Evolutionary conservation across 2,888 invertebrate species (phyloP), one percentile per base, ranked within the genome.

Genomic region (Drosophila paranaensis): DNA sequence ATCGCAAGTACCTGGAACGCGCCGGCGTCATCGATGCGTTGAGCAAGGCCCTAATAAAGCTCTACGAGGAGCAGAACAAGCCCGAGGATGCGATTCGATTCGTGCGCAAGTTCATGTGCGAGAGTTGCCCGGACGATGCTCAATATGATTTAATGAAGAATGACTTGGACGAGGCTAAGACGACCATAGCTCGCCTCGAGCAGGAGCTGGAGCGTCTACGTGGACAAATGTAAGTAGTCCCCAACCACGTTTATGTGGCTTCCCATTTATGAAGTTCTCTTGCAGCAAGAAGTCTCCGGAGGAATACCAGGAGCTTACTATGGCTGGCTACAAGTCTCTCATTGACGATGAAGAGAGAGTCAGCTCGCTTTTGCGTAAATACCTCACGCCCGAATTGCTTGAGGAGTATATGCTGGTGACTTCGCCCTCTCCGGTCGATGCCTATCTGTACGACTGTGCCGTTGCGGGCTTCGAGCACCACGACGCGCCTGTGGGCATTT

Each of bases 381-480:
- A 95, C 91, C 92, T 95, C 50, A 94, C 94, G 33, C 93, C 93
- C 65, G 94, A 94, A 33, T 86, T 94, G n/a, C 92, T 94, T 67
- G 94, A 94, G 79, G 91, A 93, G 58, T 92, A 94, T 63, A 94
- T 95, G 92, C 89, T 88, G 68, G 92, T 93, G 57, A 94, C 94
- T 81, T 95, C 95, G 14, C 89, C 93, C 39, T 91, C 93, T 60
- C 93, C 93, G 27, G 93, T 93, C 70, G 94, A 94, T 51, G 94
- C 95, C 13, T 94, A 94, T 57, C 93, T 95, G 16, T 92, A 94
- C 61, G 95, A 95, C 90, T 94, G 95, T 74, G 93, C 95, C 71
- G 94, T 94, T 70, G 95, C 95, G 37, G 95, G 95, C 43, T 93
- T 95, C 42, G 94, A 94, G 88, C 95, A 95, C 91, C 94, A 95